Base-by-base conservation (phyloP, 2,888 invertebrate genomes). In the Lydus trimaculatus region DNA sequence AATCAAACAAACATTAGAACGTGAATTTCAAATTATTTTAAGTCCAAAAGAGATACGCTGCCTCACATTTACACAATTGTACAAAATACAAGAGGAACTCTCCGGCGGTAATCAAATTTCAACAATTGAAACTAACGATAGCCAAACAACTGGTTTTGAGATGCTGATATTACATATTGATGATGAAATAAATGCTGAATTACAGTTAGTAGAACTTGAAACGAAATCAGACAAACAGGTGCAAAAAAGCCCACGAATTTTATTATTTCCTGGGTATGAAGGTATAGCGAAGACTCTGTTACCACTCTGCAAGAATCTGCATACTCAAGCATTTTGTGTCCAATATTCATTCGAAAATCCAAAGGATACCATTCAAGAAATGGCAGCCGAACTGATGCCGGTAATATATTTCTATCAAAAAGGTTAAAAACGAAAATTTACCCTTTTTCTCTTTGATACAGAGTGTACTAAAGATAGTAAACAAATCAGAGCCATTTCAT, bases 221-320 rank as follows among this genome's bases (percentile, higher is more conserved):
- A 43, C 43, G 11, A 17, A 17, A 43, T 43, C n/a, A 8, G 8
- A 36, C 1, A 6, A 31, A 1, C 31, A 31, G 1, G 8, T 4
- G 11, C 13, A 36, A 13, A 13, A 43, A 6, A 17, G 6, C 5
- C 6, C 0, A 8, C 1, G 17, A 5, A 43, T 43, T 43, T 2
- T 43, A 8, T 7, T 43, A 6, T 43, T 92, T 72, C 92, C 92
- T 0, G 93, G 92, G 1, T 80, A 92, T 48, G 93, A 93, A 83
- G 92, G 92, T 7, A 17, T n/a, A 7, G 43, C 43, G 5, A 43
- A 43, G 8, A 43, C 43, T 7, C n/a, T 43, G 1, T 17, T n/a
- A 17, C n/a, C 17, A 2, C 1, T 43, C 6, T 0, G 43, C 8
- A 43, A 1, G 4, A 43, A 43, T 17, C 17, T 43, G 0, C 43